Evolutionary conservation across 1,140 invertebrate genomes (phyloP).

Genomic region (Platyura marginata): DNA sequence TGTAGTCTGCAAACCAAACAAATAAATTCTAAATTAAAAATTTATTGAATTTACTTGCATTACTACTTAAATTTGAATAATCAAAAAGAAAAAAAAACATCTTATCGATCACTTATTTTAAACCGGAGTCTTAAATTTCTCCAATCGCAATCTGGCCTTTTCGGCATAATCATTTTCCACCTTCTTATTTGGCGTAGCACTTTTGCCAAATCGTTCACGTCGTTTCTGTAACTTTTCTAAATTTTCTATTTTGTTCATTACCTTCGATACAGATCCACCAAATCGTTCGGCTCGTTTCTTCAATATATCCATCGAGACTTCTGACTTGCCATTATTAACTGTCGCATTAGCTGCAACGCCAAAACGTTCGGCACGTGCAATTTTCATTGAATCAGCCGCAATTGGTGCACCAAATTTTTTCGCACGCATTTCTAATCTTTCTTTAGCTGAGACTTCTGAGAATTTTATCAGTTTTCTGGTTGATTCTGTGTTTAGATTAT

Average conservation of each 20-base stretch:
- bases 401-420: constrained; percentile 53
- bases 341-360: constrained; percentile 17
- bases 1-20: too few species aligned
- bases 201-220: constrained; percentile 44
- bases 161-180: constrained; percentile 12
- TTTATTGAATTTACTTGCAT: too few species aligned
- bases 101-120: too few species aligned
- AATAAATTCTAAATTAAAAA: too few species aligned
- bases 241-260: constrained; percentile 42
- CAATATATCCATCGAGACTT: constrained; percentile 36
- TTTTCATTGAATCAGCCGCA: constrained; percentile 38
- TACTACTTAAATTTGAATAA: too few species aligned
- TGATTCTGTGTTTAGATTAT: constrained; percentile 4
- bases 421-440: constrained; percentile 54
- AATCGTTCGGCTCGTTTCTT: constrained; percentile 59
- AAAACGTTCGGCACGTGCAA: constrained; percentile 47
- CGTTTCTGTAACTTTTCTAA: constrained; percentile 48
- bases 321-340: constrained; percentile 21
- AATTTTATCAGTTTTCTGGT: constrained; percentile 38
- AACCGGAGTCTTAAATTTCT: constrained; percentile 15
- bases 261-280: constrained; percentile 46
- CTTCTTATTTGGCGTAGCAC: constrained; percentile 3
- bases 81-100: too few species aligned
- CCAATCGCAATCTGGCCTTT: constrained; percentile 17
- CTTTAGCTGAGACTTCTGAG: constrained; percentile 39